A percentile compares a stretch with the other conserved stretches of the same genome.
phyloP scores from a whole-genome alignment of 2,888 invertebrate genomes.

The Eubasilissa splendida region DNA sequence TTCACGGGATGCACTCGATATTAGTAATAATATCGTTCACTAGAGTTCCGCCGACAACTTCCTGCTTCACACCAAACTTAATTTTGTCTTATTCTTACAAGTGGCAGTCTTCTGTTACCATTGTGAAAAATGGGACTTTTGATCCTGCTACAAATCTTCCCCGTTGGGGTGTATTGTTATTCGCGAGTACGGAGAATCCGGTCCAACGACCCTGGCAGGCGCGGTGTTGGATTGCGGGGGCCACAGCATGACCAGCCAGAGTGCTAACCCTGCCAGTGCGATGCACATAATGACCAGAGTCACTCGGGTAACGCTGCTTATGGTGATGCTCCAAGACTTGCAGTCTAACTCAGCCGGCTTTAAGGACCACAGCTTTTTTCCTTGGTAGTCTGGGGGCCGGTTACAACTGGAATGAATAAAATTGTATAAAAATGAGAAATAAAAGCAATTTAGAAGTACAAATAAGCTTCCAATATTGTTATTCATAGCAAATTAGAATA shows the following conservation, averaged over 20 bases:
- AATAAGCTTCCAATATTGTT: too few relatives aligned
- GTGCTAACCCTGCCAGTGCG: constrained; percentile 62
- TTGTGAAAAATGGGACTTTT: too few relatives aligned
- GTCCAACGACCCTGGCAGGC: constrained; percentile 24
- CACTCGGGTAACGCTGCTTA: constrained; percentile 61
- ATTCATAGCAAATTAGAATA: too few relatives aligned
- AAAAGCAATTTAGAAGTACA: too few relatives aligned
- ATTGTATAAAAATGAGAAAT: too few relatives aligned
- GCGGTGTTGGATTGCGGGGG: constrained; percentile 59
- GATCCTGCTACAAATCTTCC: neutral
- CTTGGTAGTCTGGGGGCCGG: constrained; percentile 62
- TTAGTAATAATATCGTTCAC: too few relatives aligned
- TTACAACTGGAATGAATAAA: constrained; percentile 67
- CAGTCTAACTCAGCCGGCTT: constrained; percentile 68
- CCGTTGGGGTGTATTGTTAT: constrained; percentile 52
- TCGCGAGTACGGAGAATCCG: constrained; percentile 46
- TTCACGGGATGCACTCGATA: too few relatives aligned
- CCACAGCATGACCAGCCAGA: constrained; percentile 66
- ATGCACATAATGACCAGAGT: constrained; percentile 62
- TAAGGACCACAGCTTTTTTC: constrained; percentile 66
- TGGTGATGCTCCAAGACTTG: constrained; percentile 54
- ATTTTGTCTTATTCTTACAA: too few relatives aligned
- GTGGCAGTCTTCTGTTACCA: too few relatives aligned
- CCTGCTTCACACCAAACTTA: too few relatives aligned
- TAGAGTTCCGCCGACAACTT: too few relatives aligned